Conservation (phyloP, 2,888 invertebrate genomes). For the Caenorhabditis sp. region DNA sequence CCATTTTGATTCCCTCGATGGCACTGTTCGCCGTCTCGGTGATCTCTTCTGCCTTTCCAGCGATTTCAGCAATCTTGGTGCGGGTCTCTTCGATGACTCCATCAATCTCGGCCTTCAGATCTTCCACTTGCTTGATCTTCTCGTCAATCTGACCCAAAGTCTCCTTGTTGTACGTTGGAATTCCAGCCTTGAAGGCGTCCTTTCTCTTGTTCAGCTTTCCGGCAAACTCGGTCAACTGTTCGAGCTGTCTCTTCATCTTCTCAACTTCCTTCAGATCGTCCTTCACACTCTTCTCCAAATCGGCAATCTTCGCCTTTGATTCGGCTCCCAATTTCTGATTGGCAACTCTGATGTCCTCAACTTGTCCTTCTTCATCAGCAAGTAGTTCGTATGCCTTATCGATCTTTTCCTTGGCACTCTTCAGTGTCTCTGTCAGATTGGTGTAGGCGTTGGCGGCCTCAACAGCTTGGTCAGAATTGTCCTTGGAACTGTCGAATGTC, state of each 20-base stretch:
- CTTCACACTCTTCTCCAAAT: conserved; percentile 33
- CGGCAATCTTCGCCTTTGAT: conserved; percentile 38
- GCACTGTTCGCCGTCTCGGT: conserved; percentile 63
- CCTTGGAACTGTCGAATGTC: conserved; percentile 48
- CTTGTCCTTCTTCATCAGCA: conserved; percentile 23
- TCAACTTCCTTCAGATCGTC: conserved; percentile 56
- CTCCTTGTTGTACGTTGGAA: conserved; percentile 33
- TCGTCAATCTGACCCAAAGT: conserved; percentile 43
- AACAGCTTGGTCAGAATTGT: conserved; percentile 64
- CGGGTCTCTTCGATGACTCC: conserved; percentile 53
- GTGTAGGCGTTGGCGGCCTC: conserved; percentile 77
- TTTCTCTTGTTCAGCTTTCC: conserved; percentile 56
- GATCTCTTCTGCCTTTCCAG: conserved; percentile 54
- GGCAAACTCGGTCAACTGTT: conserved; percentile 40
- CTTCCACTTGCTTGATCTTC: conserved; percentile 57
- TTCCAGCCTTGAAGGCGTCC: conserved; percentile 35
- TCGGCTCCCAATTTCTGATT: conserved; percentile 13
- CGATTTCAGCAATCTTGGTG: conserved; percentile 52
- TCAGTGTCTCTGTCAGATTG: conserved; percentile 70
- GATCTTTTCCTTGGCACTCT: conserved; percentile 70
- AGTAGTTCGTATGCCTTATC: conserved; percentile 61
- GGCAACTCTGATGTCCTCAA: conserved; percentile 29
- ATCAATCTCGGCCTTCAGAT: conserved; percentile 59
- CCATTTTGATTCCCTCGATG: conserved; percentile 60
- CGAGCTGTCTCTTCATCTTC: conserved; percentile 52